Base-by-base conservation (phyloP, 1,140 invertebrate genomes). In the Tetragonula clypearis region DNA sequence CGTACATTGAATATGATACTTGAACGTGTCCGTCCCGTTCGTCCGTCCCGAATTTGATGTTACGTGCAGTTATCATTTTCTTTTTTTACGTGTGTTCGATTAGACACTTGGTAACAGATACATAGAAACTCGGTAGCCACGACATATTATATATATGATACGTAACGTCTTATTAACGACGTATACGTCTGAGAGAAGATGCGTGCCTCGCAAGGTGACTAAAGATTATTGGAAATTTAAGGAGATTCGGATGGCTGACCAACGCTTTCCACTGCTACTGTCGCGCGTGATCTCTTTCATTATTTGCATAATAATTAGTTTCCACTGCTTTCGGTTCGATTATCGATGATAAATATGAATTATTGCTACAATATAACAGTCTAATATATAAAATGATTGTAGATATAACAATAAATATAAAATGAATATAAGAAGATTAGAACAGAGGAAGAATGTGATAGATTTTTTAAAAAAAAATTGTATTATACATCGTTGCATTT, bases 31-130 rank as follows among this genome's bases (percentile, higher is more conserved):
- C 88, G 68, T 93, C 71, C 14, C n/a, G 41, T 76, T 55, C 56
- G 93, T 94, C 92, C 93, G 92, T 93, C 92, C 92, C 91, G 85
- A 91, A 82, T 53, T 93, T 91, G 89, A 92, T 94, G 93, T 94
- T 93, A 89, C 93, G 92, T 94, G 87, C 88, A 92, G 88, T 49
- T 49, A 9, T 91, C 86, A 62, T 26, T 56, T 23, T 55, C 8
- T 53, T 72, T 72, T 71, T 88, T 62, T 86, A 72, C 80, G 77
- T 89, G 80, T 86, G 76, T 82, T 56, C 58, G 66, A 85, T 79
- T 56, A 79, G 41, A 87, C 30, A 85, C 23, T 87, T 58, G 65
- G 71, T 41, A 56, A 84, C 21, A 26, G 76, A 74, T 58, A 71
- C 66, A 87, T 56, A 77, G 55, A 66, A 35, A 79, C 49, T 71